Evolutionary conservation across 2,888 invertebrate species (phyloP), one percentile per base, ranked within the genome.

Genomic region (Cryptocephalus moraei): DNA sequence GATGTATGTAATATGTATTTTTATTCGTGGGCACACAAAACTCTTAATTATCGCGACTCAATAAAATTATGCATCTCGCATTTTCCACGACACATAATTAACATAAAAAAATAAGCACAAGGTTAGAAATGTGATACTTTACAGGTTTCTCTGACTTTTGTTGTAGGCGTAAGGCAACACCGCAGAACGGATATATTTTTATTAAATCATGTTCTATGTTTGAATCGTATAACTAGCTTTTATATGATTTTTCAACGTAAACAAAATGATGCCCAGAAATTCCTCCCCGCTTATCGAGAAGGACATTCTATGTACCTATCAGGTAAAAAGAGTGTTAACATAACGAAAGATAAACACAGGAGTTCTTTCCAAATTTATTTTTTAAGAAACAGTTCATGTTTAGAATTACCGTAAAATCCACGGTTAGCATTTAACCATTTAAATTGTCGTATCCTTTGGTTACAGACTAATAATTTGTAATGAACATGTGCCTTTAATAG

Each of bases 271-370:
- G 61, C 77, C 80, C 61, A 78, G 79, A 71, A 81, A 82, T 69
- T 80, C 79, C 56, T 76, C 75, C 56, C 80, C 81, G 43, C 11
- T 36, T 36, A 69, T 80, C 60, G 82, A 83, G 69, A 82, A 78
- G 67, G 76, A 83, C 57, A 76, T 78, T 59, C 72, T 77, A 57
- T 82, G 82, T 59, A 81, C 81, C 39, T 82, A 83, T 61, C 79
- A 83, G 76, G 83, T 84, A 70, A 53, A 47, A 22, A 22, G n/a
- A 22, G 22, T 6, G 22, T 22, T 22, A 22, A 22, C 22, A 22
- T 22, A 2, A 22, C 22, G 22, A 22, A 6, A 22, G 22, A 22
- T 22, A 22, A 22, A 22, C 22, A 22, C 22, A 22, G 22, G 6
- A 22, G 2, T 22, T 22, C 22, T 6, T 22, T 6, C 3, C 22